Evolutionary conservation across 2,888 invertebrate genomes (phyloP).

Genomic region (Lampropteryx suffumata): DNA sequence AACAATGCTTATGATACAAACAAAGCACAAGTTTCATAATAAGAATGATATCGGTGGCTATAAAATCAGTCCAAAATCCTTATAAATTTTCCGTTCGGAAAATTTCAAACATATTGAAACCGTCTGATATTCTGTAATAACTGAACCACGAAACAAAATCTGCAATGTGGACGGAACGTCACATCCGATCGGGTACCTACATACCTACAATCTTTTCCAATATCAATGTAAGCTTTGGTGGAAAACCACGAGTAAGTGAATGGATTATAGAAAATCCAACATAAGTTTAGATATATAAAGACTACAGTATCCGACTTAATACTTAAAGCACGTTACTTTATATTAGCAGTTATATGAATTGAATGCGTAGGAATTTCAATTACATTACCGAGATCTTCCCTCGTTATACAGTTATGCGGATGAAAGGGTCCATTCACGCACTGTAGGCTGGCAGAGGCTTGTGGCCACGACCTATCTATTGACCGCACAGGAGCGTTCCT

Average conservation of each 20-base stretch:
- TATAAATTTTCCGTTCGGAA: constrained; percentile 4
- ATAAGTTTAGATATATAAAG: no score
- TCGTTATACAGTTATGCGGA: not conserved
- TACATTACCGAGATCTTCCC: not conserved
- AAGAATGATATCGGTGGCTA: constrained; percentile 1
- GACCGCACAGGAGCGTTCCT: not conserved
- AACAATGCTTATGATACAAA: no score
- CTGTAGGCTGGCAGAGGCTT: not conserved
- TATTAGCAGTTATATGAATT: no score
- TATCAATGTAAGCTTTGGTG: constrained; percentile 6
- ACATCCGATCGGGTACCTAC: not conserved
- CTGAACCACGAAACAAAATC: constrained; percentile 16
- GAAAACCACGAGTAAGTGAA: no score
- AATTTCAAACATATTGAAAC: constrained; percentile 12
- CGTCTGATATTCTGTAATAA: constrained; percentile 10
- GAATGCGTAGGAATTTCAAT: not conserved
- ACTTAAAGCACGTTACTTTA: no score
- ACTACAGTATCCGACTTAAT: no score
- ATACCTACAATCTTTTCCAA: constrained; percentile 2
- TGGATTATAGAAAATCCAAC: no score
- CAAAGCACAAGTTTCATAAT: constrained; percentile 3
- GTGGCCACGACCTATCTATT: not conserved
- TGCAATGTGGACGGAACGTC: not conserved
- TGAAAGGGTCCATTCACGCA: constrained; percentile 2
- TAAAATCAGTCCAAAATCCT: constrained; percentile 10